Evolutionary conservation across 1,140 invertebrate genomes (phyloP), one percentile per base, ranked within the genome.

Genomic region (Magallana ariakensis): DNA sequence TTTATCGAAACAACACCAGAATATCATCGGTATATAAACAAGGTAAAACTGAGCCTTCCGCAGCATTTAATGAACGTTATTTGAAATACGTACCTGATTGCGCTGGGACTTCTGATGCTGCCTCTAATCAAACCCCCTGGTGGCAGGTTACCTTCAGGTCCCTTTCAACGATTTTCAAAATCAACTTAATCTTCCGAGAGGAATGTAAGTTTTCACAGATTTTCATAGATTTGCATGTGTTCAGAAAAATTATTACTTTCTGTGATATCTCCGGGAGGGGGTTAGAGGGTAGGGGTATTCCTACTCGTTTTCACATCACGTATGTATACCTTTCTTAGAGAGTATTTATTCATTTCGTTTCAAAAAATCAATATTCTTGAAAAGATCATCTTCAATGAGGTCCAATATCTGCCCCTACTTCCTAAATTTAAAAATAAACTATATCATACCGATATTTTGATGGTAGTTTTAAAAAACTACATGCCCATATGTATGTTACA

Each of bases 71-170:
- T 75, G 66, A 19, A 33, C 9, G 26, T 33, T 75, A 75, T 75
- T 9, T 13, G 5, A 11, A 26, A 0, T 10, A 26, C 10, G 0
- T 13, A 3, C 9, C 10, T 4, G 7, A 22, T 8, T 75, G 66
- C 15, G 66, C 66, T 7, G 10, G 22, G 6, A 26, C 66, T 11
- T 1, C 2, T 0, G 66, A 9, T 22, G 33, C 5, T 46, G 33
- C 33, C 33, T 46, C 3, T 2, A 46, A 1, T 2, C 1, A 46
- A 46, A 26, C 22, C 1, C 22, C 66, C 33, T 75, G 66, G 66
- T 75, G 66, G 66, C 19, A 75, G 22, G 66, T 75, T 9, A 75
- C 66, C 66, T 75, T 75, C 9, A 75, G 26, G 22, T 75, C 66
- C 7, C 1, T 13, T 26, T 75, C 66, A 2, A 75, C 13, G 66